Percentiles rank a stretch among this genome's conserved stretches.
phyloP scores from a whole-genome alignment of 2,888 invertebrate species.

The Meteorus colon region DNA sequence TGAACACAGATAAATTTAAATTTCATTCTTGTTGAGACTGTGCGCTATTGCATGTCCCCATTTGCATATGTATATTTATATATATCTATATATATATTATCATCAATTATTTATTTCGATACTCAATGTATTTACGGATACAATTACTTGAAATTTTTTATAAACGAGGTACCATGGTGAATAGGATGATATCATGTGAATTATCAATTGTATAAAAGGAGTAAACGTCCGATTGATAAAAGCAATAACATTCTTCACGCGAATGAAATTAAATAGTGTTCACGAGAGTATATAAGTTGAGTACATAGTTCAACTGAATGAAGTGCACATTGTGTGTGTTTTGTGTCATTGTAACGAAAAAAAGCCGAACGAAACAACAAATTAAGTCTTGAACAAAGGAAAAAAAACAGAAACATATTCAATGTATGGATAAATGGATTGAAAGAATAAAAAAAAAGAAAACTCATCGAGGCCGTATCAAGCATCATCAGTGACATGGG shows the following conservation, averaged over 20 bases:
- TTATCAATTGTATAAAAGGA: background rate
- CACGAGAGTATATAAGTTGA: slow-evolving; percentile 61
- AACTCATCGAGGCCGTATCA: background rate
- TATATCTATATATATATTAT: slow-evolving; percentile 39
- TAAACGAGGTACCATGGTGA: background rate
- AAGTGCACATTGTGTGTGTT: slow-evolving; percentile 65
- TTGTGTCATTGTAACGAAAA: slow-evolving; percentile 69
- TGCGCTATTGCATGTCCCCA: background rate
- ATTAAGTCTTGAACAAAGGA: slow-evolving; percentile 52
- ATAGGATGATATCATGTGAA: background rate
- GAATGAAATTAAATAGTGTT: slow-evolving; percentile 54
- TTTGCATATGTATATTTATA: background rate
- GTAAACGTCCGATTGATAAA: background rate
- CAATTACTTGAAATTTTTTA: background rate
- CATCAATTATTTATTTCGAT: background rate
- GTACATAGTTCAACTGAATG: slow-evolving; percentile 60
- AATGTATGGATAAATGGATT: slow-evolving; percentile 37
- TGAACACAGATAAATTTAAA: slow-evolving; percentile 54
- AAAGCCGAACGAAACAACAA: slow-evolving; percentile 70
- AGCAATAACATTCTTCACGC: background rate
- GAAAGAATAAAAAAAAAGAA: slow-evolving; percentile 16
- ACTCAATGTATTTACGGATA: slow-evolving; percentile 31
- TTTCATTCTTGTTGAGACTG: slow-evolving; percentile 35
- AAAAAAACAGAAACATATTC: slow-evolving; percentile 20
- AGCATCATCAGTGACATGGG: slow-evolving; percentile 10